Evolutionary conservation across 2,797 vertebrate species (phyloP).

Genomic region (Alectoris magna): DNA sequence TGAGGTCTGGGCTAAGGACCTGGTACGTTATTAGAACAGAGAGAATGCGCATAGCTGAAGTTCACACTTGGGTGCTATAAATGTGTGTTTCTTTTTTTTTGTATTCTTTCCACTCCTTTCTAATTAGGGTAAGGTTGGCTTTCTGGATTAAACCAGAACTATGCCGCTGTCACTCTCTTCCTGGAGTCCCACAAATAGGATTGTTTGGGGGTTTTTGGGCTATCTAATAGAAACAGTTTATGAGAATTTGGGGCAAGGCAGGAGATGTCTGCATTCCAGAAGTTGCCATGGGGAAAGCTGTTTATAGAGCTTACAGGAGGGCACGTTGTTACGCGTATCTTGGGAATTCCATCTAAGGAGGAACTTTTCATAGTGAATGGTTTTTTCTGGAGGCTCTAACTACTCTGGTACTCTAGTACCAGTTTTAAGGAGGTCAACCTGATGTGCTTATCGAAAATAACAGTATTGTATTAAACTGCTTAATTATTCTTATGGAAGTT

Average conservation of each 20-base stretch:
- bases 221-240: background rate
- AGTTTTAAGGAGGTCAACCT: background rate
- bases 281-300: background rate
- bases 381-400: background rate
- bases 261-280: background rate
- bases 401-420: background rate
- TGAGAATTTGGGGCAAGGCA: background rate
- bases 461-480: background rate
- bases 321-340: background rate
- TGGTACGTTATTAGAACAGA: background rate
- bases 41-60: background rate
- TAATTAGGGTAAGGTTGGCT: background rate
- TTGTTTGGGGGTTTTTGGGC: background rate
- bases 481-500: background rate
- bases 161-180: background rate
- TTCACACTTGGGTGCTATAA: fast-evolving
- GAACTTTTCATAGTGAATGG: background rate
- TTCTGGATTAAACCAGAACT: background rate
- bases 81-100: background rate
- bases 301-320: background rate
- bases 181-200: background rate
- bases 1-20: background rate
- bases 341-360: background rate
- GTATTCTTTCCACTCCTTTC: background rate
- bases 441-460: background rate